phyloP scores from a whole-genome alignment of 1,140 invertebrate species.

The Orchesella cincta region DNA sequence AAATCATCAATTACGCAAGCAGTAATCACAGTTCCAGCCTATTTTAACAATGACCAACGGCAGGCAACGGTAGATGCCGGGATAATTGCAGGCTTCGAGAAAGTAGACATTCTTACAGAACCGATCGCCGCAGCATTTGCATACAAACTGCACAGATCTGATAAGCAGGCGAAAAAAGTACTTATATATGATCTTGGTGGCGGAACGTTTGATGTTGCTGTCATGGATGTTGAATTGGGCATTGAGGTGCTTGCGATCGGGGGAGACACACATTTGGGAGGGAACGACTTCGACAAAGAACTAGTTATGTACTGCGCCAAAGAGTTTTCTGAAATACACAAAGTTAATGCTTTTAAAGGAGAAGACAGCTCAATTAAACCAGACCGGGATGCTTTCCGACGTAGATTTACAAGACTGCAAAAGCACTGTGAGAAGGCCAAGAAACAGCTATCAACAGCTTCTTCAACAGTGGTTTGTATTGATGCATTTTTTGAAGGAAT shows the following conservation, averaged over 20 bases:
- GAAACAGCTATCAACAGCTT: not conserved
- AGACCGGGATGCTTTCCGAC: not conserved
- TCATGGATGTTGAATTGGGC: constrained; percentile 92
- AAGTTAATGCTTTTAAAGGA: not conserved
- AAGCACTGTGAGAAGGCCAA: not conserved
- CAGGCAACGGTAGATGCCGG: constrained; percentile 43
- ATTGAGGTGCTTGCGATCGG: not conserved
- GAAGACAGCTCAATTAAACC: not conserved
- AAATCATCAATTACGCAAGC: constrained; percentile 46
- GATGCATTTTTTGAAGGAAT: not conserved
- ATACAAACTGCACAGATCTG: constrained; percentile 56
- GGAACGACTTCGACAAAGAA: constrained; percentile 94
- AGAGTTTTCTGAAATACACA: constrained; percentile 78
- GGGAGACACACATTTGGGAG: constrained; percentile 95
- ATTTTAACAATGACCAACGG: constrained; percentile 58
- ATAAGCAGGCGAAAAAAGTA: not conserved
- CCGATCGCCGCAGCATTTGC: constrained; percentile 59
- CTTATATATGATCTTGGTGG: constrained; percentile 42
- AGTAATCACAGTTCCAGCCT: constrained; percentile 59
- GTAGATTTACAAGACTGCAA: not conserved
- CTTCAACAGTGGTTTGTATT: not conserved
- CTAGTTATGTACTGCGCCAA: constrained; percentile 87
- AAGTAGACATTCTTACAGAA: constrained; percentile 59
- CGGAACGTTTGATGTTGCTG: constrained; percentile 82
- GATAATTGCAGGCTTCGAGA: constrained; percentile 47